phyloP scores from a whole-genome alignment of 92 coral and sea anemone genomes.

The Galaxea fascicularis region DNA sequence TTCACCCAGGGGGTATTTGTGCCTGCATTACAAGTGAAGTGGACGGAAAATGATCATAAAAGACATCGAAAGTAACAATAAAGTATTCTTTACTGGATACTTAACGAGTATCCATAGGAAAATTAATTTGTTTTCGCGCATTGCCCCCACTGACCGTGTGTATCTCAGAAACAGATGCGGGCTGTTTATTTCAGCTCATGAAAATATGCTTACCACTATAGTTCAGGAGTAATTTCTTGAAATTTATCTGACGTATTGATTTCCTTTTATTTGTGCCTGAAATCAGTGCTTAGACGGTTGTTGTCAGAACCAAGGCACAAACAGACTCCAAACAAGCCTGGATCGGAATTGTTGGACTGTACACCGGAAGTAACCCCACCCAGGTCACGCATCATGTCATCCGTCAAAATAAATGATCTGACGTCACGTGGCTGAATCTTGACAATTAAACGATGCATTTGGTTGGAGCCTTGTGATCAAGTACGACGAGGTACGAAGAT shows the following conservation, averaged over 20 bases:
- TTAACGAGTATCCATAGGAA: too few species aligned
- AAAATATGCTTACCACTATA: too few species aligned
- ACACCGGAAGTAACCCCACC: conserved; percentile 45
- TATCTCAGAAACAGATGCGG: background rate
- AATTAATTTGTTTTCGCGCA: too few species aligned
- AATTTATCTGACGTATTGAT: background rate
- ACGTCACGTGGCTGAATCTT: conserved; percentile 26
- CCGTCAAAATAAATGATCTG: conserved; percentile 25
- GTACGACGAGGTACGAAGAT: background rate
- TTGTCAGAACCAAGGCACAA: too few species aligned
- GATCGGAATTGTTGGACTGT: background rate
- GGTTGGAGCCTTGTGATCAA: background rate
- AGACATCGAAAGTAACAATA: background rate
- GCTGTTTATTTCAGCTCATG: too few species aligned
- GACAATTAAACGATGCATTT: background rate
- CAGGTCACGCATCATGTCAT: conserved; percentile 38
- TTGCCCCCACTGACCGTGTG: background rate
- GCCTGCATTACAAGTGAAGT: background rate
- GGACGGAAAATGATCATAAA: background rate
- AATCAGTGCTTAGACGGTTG: too few species aligned
- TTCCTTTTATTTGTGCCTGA: background rate
- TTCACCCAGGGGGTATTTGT: conserved; percentile 8
- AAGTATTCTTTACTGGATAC: background rate
- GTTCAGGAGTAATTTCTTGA: too few species aligned
- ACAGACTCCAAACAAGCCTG: too few species aligned